A percentile compares a stretch with the other conserved stretches of the same genome.
Conservation (phyloP, 2,888 invertebrate genomes). For the Gasteruption jaculator region DNA sequence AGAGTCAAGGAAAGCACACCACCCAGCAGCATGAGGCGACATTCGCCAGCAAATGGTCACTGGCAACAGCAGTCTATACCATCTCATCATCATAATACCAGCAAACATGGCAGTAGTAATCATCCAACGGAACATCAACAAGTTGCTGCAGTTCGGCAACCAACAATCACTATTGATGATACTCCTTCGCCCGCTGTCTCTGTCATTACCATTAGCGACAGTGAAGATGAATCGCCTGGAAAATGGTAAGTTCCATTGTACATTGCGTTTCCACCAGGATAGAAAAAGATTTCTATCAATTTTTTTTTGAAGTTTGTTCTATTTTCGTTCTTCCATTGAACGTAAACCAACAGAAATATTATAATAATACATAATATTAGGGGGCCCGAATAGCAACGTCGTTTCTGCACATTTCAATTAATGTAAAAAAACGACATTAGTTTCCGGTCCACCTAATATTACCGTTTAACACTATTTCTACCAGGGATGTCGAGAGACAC, state of each 20-base stretch:
- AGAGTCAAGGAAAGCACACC: slow-evolving; percentile 95
- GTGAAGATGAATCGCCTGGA: slow-evolving; percentile 78
- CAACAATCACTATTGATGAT: slow-evolving; percentile 92
- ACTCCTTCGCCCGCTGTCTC: slow-evolving; percentile 93
- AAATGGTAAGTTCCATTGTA: slow-evolving; percentile 48
- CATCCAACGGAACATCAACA: slow-evolving; percentile 50
- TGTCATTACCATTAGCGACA: slow-evolving; percentile 93
- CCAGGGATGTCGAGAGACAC: too few relatives aligned
- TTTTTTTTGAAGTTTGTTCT: too few relatives aligned
- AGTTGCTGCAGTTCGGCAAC: slow-evolving; percentile 57
- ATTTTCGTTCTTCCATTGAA: too few relatives aligned
- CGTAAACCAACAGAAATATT: too few relatives aligned
- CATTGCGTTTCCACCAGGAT: too few relatives aligned
- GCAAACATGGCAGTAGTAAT: slow-evolving; percentile 33
- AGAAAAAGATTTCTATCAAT: too few relatives aligned
- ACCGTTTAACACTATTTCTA: too few relatives aligned
- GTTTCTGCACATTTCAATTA: too few relatives aligned
- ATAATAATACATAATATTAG: too few relatives aligned
- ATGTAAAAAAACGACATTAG: too few relatives aligned
- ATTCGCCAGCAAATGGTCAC: slow-evolving; percentile 50
- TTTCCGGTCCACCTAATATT: too few relatives aligned
- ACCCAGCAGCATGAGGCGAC: slow-evolving; percentile 55
- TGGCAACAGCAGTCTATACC: slow-evolving; percentile 43
- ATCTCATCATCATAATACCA: slow-evolving; percentile 35
- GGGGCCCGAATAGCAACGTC: too few relatives aligned